Evolutionary conservation across 2,888 invertebrate genomes (phyloP), one percentile per base, ranked within the genome.

Genomic region (Habroteleia sp.): DNA sequence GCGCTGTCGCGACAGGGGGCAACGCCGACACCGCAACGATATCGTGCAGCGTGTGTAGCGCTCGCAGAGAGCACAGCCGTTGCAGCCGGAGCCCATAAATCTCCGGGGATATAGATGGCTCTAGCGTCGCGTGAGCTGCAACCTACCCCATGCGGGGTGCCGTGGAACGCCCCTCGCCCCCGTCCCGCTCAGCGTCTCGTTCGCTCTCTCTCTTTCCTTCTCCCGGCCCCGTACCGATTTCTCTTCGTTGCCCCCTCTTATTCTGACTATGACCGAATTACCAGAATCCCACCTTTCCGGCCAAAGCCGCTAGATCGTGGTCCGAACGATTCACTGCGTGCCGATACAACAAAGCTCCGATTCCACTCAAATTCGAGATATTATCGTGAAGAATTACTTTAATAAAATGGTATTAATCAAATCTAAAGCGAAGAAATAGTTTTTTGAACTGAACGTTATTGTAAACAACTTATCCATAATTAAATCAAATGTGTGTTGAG

Each of bases 61-160:
- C 77, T 72, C 83, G 86, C 83, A 83, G 83, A 84, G 83, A 84
- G 82, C 86, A 82, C 87, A 86, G 86, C 84, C 86, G 85, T 82
- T 85, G 86, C 87, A 85, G 82, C 83, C 85, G 83, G 83, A 85
- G 85, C 82, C 83, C 87, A 88, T 88, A 88, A 88, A 88, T 88
- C 88, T 86, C 79, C 76, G 48, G 79, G 87, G 85, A 88, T 88
- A 88, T 87, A 88, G 88, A 88, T 88, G 88, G 88, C 87, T 87
- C 87, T 86, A 84, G 86, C 87, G 87, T 88, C 87, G 85, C 87
- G 85, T 85, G 84, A 84, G 87, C 81, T 83, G 83, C 83, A 83
- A 86, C 83, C 86, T 87, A 88, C 88, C 88, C 88, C 88, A 87
- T 88, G 86, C 88, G 79, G 87, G 87, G 87, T 85, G 83, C 84